Evolutionary conservation across 2,888 invertebrate species (phyloP), one percentile per base, ranked within the genome.

Genomic region (Heliconius ismenius): DNA sequence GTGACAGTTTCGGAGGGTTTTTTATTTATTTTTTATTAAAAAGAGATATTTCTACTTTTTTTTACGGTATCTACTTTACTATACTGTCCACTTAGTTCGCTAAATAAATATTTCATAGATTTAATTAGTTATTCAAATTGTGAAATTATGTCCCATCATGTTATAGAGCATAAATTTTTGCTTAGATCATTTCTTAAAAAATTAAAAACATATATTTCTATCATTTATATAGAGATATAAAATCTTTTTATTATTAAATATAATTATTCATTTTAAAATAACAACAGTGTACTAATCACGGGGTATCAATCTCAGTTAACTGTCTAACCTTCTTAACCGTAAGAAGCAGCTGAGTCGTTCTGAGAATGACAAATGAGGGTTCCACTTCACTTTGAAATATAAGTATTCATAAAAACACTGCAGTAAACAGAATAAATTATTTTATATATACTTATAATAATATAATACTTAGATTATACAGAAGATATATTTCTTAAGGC

Each of bases 291-390:
- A 73, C 73, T 73, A 73, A 73, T 73, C 73, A 62, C 36, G 43
- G 60, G 43, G 43, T 73, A 73, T 73, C 73, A 73, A 73, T 73
- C 73, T 73, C 73, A 62, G 73, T 73, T 73, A 73, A 62, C 73
- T 73, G 73, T 73, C 73, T 73, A 73, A 73, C 73, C 73, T 73
- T 73, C 60, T 60, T 62, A 62, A 73, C 73, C 73, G 73, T 62
- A 73, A 62, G 73, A 60, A 62, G 73, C 73, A 73, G 73, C 73
- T 73, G 73, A 73, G 73, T 73, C 73, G 73, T 36, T 62, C 73
- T 62, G 62, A 62, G 73, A 73, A 73, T 73, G 73, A 73, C 73
- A 73, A 73, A 73, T 73, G 73, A 73, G 73, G 73, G 73, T 73
- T 62, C 62, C 54, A 70, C 70, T 70, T 70, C 36, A 70, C 58